Base-by-base conservation (phyloP, 2,113 vertebrate genomes). In the Micronycteris hirsuta region DNA sequence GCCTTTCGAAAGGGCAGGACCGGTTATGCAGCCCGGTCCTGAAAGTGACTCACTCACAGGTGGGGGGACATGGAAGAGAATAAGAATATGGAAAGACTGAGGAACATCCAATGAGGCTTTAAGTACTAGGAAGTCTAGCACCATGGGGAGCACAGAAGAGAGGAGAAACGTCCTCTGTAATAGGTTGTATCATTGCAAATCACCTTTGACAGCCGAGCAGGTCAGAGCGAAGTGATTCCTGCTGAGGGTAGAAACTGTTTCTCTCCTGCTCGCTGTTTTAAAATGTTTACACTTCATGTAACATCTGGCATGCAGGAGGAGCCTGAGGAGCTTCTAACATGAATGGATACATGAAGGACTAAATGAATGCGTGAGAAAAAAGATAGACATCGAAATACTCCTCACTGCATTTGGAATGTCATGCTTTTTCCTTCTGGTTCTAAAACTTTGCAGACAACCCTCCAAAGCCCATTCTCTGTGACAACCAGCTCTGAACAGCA, bases 401-500 rank as follows among this genome's bases (percentile, higher is more conserved):
- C 38, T 86, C 17, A n/a, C 20, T 38, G 17, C 11, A 85, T 49
- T 20, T 3, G 12, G 19, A 58, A 65, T 54, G 24, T n/a, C 43
- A 26, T 2, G 10, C 7, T 76, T 89, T 88, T 80, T 58, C 54
- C 70, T 73, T 86, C 36, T 47, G 31, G 17, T 41, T 85, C 47
- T 17, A 88, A 77, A 71, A 68, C 20, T 65, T 74, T 11, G n/a
- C 16, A 7, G 45, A 65, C 33, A 19, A 14, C 3, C 88, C 14
- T 71, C 31, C 15, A 6, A 5, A 1, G 70, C 41, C 22, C 3
- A 4, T 45, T 22, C 24, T 43, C 7, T 49, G 24, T 7, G 1
- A 3, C 16, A 10, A 10, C 41, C 3, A 26, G 41, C 41, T 3
- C 31, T 26, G 8, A 20, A 76, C 0, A 15, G 31, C 0, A 8